Conservation (phyloP, 64 coral and sea anemone genomes). For the Exaiptasia diaphana region DNA sequence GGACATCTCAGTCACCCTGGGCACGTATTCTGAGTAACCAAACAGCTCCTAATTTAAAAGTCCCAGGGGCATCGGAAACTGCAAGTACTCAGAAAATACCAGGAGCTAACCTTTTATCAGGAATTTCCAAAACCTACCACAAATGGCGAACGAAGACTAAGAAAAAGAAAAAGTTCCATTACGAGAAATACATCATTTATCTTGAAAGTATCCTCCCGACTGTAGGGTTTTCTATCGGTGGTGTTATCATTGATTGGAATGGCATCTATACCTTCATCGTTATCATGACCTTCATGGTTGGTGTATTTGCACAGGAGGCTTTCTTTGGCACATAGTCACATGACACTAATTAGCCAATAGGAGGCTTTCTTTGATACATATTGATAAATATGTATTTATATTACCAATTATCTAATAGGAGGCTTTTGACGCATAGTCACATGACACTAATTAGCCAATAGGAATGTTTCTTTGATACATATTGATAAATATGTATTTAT, state of each 20-base stretch:
- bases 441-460: too few species aligned
- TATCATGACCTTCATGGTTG: conserved; percentile 70
- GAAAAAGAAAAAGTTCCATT: conserved; percentile 89
- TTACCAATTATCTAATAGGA: not conserved
- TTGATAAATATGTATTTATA: not conserved
- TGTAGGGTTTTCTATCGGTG: conserved; percentile 84
- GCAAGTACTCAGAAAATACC: not conserved
- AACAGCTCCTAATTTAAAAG: conserved; percentile 30
- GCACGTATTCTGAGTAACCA: too few species aligned
- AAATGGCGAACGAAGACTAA: conserved; percentile 94
- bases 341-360: too few species aligned
- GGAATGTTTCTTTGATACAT: too few species aligned
- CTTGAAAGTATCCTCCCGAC: conserved; percentile 86
- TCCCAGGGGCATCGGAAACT: conserved; percentile 8
- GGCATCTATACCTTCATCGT: conserved; percentile 86
- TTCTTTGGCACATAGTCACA: conserved; percentile 76
- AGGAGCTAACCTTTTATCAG: conserved; percentile 61
- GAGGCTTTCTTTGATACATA: not conserved
- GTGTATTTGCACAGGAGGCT: conserved; percentile 87
- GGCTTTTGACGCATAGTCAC: too few species aligned
- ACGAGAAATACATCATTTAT: conserved; percentile 90
- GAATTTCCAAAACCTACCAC: conserved; percentile 84
- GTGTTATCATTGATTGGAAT: conserved; percentile 84
- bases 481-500: too few species aligned
- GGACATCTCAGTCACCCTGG: too few species aligned